A percentile compares a stretch with the other conserved stretches of the same genome.
Evolutionary conservation across 1,140 invertebrate species (phyloP).

Genomic region (Bradynema listronoti): DNA sequence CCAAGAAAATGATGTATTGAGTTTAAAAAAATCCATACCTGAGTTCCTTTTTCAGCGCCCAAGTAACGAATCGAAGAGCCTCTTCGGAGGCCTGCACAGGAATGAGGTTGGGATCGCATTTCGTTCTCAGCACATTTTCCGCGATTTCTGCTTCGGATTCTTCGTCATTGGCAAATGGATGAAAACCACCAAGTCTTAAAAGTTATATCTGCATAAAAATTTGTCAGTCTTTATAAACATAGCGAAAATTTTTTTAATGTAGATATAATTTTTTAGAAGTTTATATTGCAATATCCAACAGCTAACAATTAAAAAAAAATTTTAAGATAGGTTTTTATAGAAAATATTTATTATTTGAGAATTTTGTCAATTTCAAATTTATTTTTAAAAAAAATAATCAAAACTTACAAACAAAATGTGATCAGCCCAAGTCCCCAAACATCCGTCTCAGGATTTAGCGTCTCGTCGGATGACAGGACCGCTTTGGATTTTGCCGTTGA

Average conservation of each 20-base stretch:
- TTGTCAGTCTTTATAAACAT: background rate
- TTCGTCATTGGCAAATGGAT: conserved; percentile 78
- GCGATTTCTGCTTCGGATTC: conserved; percentile 70
- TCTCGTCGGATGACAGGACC: conserved; percentile 60
- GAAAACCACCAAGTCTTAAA: conserved; percentile 73
- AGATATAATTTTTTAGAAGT: too few relatives aligned
- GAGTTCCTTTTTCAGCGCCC: conserved; percentile 75
- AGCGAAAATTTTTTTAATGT: too few relatives aligned
- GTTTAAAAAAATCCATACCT: conserved; percentile 25
- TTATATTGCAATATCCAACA: background rate
- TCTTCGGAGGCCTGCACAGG: conserved; percentile 90
- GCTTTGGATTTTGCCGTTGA: background rate
- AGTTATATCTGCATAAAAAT: background rate
- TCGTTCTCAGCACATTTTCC: conserved; percentile 81
- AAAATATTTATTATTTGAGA: conserved; percentile 15
- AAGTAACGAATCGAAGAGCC: conserved; percentile 84
- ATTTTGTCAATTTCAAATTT: conserved; percentile 12
- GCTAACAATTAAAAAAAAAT: background rate
- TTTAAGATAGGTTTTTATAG: background rate
- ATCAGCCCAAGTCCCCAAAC: conserved; percentile 90
- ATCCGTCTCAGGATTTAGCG: conserved; percentile 79
- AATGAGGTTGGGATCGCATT: conserved; percentile 86
- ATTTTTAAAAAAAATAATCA: conserved; percentile 8
- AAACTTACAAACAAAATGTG: conserved; percentile 74
- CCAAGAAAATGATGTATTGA: background rate